phyloP scores from a whole-genome alignment of 1,140 invertebrate species.

The Parapsyche elsis region DNA sequence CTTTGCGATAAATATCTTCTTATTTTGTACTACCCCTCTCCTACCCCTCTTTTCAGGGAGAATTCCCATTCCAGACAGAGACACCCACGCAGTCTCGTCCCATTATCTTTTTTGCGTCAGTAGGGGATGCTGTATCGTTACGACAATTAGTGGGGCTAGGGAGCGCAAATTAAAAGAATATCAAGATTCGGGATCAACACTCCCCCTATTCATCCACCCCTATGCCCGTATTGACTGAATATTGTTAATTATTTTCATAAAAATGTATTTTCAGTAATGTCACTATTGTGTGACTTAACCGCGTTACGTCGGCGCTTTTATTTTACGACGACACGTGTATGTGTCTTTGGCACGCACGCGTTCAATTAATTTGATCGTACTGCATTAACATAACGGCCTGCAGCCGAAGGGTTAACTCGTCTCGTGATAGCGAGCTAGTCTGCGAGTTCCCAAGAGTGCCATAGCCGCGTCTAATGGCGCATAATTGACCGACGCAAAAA shows the following conservation, averaged over 20 bases:
- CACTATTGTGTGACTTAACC: no score
- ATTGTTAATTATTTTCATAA: conserved; percentile 53
- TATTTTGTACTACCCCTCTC: conserved; percentile 27
- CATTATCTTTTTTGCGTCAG: background rate
- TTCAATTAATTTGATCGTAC: background rate
- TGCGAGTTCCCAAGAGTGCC: background rate
- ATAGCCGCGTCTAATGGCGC: background rate
- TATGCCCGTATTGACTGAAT: background rate
- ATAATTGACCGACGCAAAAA: background rate
- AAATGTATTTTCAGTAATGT: no score
- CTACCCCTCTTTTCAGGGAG: background rate
- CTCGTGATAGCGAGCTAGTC: background rate
- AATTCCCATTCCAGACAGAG: background rate
- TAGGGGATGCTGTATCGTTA: conserved; percentile 40
- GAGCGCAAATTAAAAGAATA: conserved; percentile 55
- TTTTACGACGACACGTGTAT: no score
- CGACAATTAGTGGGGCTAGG: conserved; percentile 54
- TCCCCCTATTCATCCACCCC: conserved; percentile 35
- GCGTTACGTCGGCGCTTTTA: no score
- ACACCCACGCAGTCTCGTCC: background rate
- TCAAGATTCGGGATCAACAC: conserved; percentile 26
- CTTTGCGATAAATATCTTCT: conserved; percentile 51
- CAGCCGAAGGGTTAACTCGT: background rate
- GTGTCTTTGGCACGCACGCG: background rate
- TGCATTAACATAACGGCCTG: background rate